Percentiles rank a stretch among this genome's conserved stretches.
phyloP scores from a whole-genome alignment of 2,797 vertebrate species.

The Cetoscarus ocellatus region DNA sequence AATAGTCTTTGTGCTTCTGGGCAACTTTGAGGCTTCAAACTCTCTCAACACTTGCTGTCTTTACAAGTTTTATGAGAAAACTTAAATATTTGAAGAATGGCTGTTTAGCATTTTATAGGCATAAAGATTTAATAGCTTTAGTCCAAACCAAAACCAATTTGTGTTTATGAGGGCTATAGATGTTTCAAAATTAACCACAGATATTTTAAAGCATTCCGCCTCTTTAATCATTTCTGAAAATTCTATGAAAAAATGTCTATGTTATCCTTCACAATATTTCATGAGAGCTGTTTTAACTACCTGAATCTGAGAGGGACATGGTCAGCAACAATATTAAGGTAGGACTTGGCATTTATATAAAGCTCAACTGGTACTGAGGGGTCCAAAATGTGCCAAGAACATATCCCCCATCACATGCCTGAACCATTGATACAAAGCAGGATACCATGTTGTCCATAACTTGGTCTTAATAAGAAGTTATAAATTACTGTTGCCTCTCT shows the following conservation, averaged over 20 bases:
- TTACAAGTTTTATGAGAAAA: conserved; percentile 49
- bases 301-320: too few species aligned
- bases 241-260: neutral
- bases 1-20: conserved; percentile 27
- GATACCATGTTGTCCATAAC: too few species aligned
- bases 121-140: neutral
- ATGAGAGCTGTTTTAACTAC: neutral
- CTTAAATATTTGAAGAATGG: neutral
- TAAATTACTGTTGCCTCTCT: too few species aligned
- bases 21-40: conserved; percentile 19
- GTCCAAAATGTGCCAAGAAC: too few species aligned
- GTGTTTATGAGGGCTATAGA: neutral
- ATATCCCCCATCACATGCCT: too few species aligned
- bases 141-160: neutral
- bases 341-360: too few species aligned
- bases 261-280: neutral
- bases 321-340: too few species aligned
- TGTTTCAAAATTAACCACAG: neutral
- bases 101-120: neutral
- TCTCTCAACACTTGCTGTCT: conserved; percentile 20
- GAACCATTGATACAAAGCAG: too few species aligned
- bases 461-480: too few species aligned
- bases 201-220: neutral
- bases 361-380: too few species aligned
- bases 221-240: neutral